Percentiles rank a stretch among this genome's conserved stretches.
phyloP scores from a whole-genome alignment of 2,113 vertebrate species.

The Myrmophylax atrothorax region DNA sequence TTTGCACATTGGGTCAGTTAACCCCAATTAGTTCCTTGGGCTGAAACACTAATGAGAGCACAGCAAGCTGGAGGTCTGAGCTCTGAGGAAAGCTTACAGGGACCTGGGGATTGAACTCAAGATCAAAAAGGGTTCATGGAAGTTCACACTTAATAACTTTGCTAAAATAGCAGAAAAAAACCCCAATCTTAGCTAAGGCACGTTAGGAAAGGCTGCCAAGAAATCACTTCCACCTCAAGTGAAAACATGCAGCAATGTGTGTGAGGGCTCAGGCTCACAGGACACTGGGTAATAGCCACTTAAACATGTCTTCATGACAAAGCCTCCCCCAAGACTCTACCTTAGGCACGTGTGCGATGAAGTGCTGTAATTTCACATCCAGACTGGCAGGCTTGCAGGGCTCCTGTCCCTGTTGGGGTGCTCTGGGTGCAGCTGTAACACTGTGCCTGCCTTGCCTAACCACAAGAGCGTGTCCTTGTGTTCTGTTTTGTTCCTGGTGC shows the following conservation, averaged over 20 bases:
- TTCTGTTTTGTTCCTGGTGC: background rate
- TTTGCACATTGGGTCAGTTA: background rate
- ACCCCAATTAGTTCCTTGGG: background rate
- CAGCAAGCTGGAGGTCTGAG: background rate
- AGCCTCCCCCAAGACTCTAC: background rate
- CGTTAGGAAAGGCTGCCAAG: background rate
- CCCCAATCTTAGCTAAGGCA: background rate
- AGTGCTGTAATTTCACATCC: background rate
- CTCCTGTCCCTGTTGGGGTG: background rate
- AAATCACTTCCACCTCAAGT: background rate
- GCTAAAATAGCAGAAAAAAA: too few relatives aligned
- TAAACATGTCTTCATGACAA: background rate
- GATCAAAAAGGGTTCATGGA: background rate
- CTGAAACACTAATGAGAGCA: background rate
- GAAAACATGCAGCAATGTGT: background rate
- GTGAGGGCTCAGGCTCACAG: background rate
- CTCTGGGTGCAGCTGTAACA: background rate
- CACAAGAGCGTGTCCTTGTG: background rate
- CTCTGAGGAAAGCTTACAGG: background rate
- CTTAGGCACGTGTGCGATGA: fast-evolving
- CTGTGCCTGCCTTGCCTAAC: background rate
- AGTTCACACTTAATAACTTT: background rate
- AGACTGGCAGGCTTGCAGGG: background rate
- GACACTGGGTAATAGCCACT: background rate
- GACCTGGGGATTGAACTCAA: background rate